Percentiles rank a stretch among this genome's conserved stretches.
Evolutionary conservation across 2,888 invertebrate genomes (phyloP).

Genomic region (Apodemia mormo): DNA sequence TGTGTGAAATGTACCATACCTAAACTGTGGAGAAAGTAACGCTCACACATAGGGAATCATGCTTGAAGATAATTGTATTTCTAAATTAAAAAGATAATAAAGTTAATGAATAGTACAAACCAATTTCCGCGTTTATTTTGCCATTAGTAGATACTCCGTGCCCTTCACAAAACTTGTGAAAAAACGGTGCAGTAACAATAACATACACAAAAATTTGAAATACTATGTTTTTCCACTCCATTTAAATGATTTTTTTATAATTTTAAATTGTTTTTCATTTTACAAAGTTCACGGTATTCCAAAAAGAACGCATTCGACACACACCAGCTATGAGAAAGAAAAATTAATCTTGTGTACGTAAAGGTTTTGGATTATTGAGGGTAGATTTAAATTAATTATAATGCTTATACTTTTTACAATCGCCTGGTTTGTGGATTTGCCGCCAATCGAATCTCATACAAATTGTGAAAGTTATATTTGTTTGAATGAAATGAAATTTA

Average conservation of each 20-base stretch:
- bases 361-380: background rate
- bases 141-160: background rate
- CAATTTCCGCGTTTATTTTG: background rate
- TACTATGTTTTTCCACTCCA: conserved; percentile 12
- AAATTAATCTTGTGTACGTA: background rate
- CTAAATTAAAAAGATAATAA: too few relatives aligned
- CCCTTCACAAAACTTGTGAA: background rate
- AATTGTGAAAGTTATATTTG: too few relatives aligned
- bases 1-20: too few relatives aligned
- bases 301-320: background rate
- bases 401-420: too few relatives aligned
- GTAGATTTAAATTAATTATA: background rate
- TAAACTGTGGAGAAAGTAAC: too few relatives aligned
- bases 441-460: too few relatives aligned
- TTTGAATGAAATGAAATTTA: too few relatives aligned
- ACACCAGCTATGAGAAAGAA: background rate
- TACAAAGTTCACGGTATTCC: background rate
- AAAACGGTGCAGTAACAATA: background rate
- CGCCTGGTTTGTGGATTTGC: too few relatives aligned
- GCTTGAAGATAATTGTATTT: too few relatives aligned
- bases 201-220: background rate
- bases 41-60: too few relatives aligned
- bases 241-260: background rate
- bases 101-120: background rate
- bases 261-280: background rate